phyloP scores from a whole-genome alignment of 2,113 vertebrate species.

The Podarcis cretensis region DNA sequence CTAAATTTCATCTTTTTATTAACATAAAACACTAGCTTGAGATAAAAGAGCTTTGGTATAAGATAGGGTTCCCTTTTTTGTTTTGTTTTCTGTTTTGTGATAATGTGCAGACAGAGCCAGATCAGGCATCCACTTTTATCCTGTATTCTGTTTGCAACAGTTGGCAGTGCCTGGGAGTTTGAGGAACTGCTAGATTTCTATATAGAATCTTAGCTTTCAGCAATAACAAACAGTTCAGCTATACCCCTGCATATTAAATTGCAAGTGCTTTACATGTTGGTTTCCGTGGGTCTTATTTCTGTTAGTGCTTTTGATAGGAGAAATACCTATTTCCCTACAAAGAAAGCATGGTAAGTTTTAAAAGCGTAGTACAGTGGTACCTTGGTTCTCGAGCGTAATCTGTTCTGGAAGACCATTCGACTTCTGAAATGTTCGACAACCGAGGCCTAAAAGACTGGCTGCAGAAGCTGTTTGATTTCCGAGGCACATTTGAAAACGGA shows the following conservation, averaged over 20 bases:
- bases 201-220: background rate
- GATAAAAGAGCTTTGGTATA: background rate
- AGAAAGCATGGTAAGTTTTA: background rate
- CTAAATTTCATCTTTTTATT: background rate
- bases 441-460: no score
- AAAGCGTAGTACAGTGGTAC: background rate
- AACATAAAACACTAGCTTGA: background rate
- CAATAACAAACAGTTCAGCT: background rate
- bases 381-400: no score
- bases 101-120: background rate
- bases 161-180: background rate
- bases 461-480: no score
- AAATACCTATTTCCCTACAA: background rate
- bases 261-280: background rate
- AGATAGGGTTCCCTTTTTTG: background rate
- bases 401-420: no score
- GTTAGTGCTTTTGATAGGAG: background rate
- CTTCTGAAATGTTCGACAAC: no score
- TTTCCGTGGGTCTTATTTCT: background rate
- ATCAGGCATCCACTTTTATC: background rate
- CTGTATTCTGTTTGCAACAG: background rate
- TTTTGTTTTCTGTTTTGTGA: background rate
- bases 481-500: no score
- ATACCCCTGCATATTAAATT: background rate
- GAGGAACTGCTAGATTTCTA: background rate